phyloP scores from a whole-genome alignment of 2,113 vertebrate genomes.

The Clarias gariepinus region DNA sequence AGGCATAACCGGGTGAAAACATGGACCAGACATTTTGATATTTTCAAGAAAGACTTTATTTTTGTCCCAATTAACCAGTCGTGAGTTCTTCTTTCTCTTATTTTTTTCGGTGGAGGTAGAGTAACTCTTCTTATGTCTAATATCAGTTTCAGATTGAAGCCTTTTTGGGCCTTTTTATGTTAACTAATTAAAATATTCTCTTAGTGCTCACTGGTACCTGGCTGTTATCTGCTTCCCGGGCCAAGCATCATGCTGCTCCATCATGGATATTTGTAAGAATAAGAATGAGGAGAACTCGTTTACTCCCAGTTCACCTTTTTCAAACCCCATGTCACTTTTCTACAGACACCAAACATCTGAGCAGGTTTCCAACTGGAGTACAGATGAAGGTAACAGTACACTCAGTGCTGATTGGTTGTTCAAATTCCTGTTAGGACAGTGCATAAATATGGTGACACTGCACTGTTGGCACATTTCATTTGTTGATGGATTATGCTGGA shows the following conservation, averaged over 20 bases:
- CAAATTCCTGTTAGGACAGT: background rate
- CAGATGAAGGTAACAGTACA: slow-evolving; percentile 64
- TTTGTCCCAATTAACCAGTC: slow-evolving; percentile 90
- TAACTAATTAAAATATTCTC: background rate
- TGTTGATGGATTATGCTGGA: background rate
- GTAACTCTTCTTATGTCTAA: background rate
- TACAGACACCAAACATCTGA: slow-evolving; percentile 31
- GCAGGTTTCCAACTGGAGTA: background rate
- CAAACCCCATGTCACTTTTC: slow-evolving; percentile 57
- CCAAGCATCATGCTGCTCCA: slow-evolving; percentile 47
- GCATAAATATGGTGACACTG: background rate
- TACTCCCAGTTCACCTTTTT: slow-evolving; percentile 23
- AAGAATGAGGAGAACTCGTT: background rate
- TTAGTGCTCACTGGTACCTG: slow-evolving; percentile 88
- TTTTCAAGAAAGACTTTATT: slow-evolving; percentile 90
- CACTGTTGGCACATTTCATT: background rate
- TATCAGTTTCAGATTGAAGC: background rate
- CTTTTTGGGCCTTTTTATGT: background rate
- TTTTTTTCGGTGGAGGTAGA: background rate
- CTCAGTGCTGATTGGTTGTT: slow-evolving; percentile 45
- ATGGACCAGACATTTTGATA: slow-evolving; percentile 85
- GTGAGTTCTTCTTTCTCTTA: slow-evolving; percentile 68
- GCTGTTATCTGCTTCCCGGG: slow-evolving; percentile 89
- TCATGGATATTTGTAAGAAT: background rate
- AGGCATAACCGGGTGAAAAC: slow-evolving; percentile 85